Evolutionary conservation across 2,888 invertebrate genomes (phyloP), one percentile per base, ranked within the genome.

Genomic region (Neelides folsomi): DNA sequence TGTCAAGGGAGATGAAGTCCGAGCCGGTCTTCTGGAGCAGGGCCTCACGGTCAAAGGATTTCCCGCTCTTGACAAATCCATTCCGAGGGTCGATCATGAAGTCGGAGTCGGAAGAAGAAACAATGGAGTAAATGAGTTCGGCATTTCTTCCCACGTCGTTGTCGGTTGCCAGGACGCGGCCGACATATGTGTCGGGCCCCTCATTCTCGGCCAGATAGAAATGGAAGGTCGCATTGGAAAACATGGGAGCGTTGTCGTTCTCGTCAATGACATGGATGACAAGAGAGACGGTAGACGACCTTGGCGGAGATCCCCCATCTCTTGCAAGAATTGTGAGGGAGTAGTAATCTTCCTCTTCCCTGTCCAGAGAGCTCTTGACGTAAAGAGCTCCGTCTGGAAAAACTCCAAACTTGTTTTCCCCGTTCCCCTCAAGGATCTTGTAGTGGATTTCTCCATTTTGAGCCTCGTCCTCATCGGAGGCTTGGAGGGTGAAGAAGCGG

Each of bases 321-420:
- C 75, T 78, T 1, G 88, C 93, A 27, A 82, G 79, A 35, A 95
- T 80, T 2, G 85, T 84, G 51, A 95, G 72, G 0, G 88, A 86
- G 72, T 90, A 95, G 70, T 92, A 89, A 70, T 93, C 92, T 64
- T 80, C 79, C 63, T 83, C 82, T 73, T 95, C 95, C 55, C 94
- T 77, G 71, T 95, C 94, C 53, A 95, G 72, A 1, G 79, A 71
- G 60, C 84, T 84, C 66, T 84, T 83, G 0, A 95, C 86, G 70
- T 88, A 95, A 34, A 95, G 71, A 67, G 79, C 85, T 1, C 95
- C 95, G 72, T 94, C 92, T 0, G 95, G 95, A 68, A 95, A 95
- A 39, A 95, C 81, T 0, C 92, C 93, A 71, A 95, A 95, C 68
- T 83, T 85, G 66, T 88, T 87, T 6, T 75, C 73, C 12, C 54